Evolutionary conservation across 2,113 vertebrate genomes (phyloP).

Genomic region (Chionodraco myersi): DNA sequence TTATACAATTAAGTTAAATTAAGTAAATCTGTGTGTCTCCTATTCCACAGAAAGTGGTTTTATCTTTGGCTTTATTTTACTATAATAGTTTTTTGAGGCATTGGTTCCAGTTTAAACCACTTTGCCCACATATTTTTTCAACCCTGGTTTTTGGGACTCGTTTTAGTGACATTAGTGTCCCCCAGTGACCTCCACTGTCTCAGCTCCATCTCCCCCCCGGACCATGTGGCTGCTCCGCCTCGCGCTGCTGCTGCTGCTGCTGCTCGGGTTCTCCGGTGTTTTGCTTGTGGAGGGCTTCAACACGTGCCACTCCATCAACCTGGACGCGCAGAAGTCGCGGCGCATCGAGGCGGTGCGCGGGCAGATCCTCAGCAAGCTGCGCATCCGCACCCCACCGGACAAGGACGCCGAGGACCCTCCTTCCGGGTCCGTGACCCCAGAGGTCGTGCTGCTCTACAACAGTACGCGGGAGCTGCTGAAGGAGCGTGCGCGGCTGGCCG

Average conservation of each 20-base stretch:
- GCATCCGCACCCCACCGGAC: constrained; percentile 94
- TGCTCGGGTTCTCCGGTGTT: constrained; percentile 89
- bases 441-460: constrained; percentile 98
- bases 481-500: constrained; percentile 86
- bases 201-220: constrained; percentile 14
- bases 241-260: constrained; percentile 86
- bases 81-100: neutral
- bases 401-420: constrained; percentile 68
- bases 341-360: constrained; percentile 98
- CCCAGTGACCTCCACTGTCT: neutral
- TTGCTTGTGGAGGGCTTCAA: constrained; percentile 88
- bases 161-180: neutral
- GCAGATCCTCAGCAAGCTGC: constrained; percentile 98
- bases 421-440: constrained; percentile 88
- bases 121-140: constrained; percentile 16
- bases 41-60: constrained; percentile 23
- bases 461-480: constrained; percentile 97
- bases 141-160: constrained; percentile 14
- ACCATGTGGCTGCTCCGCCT: constrained; percentile 79
- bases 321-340: constrained; percentile 97
- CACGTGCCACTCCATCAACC: constrained; percentile 96
- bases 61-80: constrained; percentile 11
- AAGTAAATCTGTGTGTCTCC: constrained; percentile 27
- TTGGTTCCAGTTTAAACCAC: neutral
- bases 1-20: constrained; percentile 16